Base-by-base conservation (phyloP, 2,888 invertebrate genomes). In the Dryocosmus kuriphilus region DNA sequence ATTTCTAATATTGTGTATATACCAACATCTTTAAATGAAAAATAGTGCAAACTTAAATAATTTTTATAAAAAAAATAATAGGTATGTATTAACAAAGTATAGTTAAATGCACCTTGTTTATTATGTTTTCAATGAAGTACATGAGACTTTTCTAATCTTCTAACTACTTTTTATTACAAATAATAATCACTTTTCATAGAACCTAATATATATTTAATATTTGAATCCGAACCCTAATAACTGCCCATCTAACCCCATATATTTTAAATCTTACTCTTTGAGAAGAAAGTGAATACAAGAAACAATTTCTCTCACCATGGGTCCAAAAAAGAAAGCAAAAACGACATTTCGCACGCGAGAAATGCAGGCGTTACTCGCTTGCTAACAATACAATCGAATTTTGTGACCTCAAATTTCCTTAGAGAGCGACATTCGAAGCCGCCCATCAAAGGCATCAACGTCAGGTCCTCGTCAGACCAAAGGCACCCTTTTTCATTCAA, bases 381-480 rank as follows among this genome's bases (percentile, higher is more conserved):
- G 35, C 38, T 41, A 67, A 71, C 30, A 71, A 71, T 71, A 51
- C 51, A 71, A 71, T 71, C 51, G 81, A 84, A 87, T 83, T 82
- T 83, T 75, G 84, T 82, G 86, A 85, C 87, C 84, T 85, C 77
- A 82, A 86, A 87, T 88, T 88, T 88, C 84, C 81, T 83, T 83
- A 71, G 16, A 65, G 19, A 61, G 80, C 82, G 86, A 86, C 85
- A 86, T 83, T 80, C 82, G 86, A 86, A 85, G 86, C 86, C 82
- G 77, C 80, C 82, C 80, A 86, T 88, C 84, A 86, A 88, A 85
- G 82, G 82, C 84, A 84, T 86, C 86, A 88, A 88, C 87, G 88
- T 89, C 89, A 88, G 87, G 84, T 87, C 82, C 87, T 86, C 86
- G 86, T 87, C 88, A 87, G 86, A 85, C 76, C 81, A 84, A 77